Conservation (phyloP, 2,888 invertebrate genomes). For the Zaprionus bogoriensis region DNA sequence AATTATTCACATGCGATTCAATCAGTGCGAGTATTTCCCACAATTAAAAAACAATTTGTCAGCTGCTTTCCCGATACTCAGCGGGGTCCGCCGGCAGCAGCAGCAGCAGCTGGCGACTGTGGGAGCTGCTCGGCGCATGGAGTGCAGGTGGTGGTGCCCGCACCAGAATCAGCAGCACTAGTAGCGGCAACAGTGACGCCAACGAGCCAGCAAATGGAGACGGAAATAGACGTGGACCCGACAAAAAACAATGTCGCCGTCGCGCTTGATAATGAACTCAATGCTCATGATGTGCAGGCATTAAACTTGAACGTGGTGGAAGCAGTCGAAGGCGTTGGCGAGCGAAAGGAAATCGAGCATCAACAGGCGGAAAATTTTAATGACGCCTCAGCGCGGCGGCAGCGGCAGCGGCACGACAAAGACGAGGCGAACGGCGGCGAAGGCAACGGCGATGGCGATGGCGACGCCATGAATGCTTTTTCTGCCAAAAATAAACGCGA, state of each 20-base stretch:
- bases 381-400: conserved; percentile 70
- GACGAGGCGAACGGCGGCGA: conserved; percentile 14
- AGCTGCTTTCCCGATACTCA: conserved; percentile 51
- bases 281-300: conserved; percentile 46
- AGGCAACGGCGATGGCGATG: conserved; percentile 16
- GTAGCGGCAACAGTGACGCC: conserved; percentile 63
- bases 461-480: conserved; percentile 64
- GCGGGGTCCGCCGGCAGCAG: no score
- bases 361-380: conserved; percentile 75
- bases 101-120: conserved; percentile 8
- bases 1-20: conserved; percentile 33
- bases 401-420: conserved; percentile 26
- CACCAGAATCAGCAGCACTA: conserved; percentile 35
- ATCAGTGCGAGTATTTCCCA: conserved; percentile 53
- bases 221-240: conserved; percentile 55
- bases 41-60: conserved; percentile 72
- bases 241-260: conserved; percentile 1
- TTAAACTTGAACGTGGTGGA: conserved; percentile 69
- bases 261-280: conserved; percentile 71
- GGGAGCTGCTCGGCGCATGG: conserved; percentile 32
- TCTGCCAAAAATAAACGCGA: conserved; percentile 71
- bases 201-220: conserved; percentile 43
- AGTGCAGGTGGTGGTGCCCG: conserved; percentile 38
- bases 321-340: conserved; percentile 45
- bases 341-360: conserved; percentile 69